Evolutionary conservation across 2,888 invertebrate genomes (phyloP).

Genomic region (Xanthorhoe spadicearia): DNA sequence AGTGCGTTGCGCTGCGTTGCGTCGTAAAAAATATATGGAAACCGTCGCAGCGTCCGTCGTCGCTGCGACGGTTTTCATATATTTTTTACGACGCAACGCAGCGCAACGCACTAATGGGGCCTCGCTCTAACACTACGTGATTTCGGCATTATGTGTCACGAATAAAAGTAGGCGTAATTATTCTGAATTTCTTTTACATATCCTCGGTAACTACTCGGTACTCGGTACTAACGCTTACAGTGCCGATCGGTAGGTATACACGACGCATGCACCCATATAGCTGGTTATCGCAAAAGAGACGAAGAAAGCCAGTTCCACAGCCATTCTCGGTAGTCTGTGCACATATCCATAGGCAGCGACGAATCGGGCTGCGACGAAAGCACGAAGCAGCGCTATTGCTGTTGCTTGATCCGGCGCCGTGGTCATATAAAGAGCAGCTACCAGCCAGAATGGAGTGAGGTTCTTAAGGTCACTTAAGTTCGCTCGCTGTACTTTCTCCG

Average conservation of each 20-base stretch:
- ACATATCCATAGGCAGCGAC: slow-evolving; percentile 55
- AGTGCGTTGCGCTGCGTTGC: too few relatives aligned
- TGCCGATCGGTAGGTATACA: slow-evolving; percentile 49
- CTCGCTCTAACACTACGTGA: too few relatives aligned
- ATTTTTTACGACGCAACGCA: too few relatives aligned
- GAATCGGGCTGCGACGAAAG: slow-evolving; percentile 52
- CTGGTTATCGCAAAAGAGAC: slow-evolving; percentile 57
- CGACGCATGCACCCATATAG: slow-evolving; percentile 58
- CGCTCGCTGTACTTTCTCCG: slow-evolving; percentile 57
- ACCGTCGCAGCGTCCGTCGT: too few relatives aligned
- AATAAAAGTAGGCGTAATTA: too few relatives aligned
- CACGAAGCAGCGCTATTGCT: slow-evolving; percentile 51
- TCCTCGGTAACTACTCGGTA: too few relatives aligned
- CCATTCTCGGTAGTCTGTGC: slow-evolving; percentile 45
- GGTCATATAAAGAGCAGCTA: slow-evolving; percentile 61
- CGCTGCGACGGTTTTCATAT: too few relatives aligned
- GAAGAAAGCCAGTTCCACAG: slow-evolving; percentile 53
- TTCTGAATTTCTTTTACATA: too few relatives aligned
- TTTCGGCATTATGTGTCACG: too few relatives aligned
- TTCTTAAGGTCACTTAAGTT: slow-evolving; percentile 63
- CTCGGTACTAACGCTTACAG: neutral
- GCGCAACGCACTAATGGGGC: too few relatives aligned
- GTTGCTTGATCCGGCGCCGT: slow-evolving; percentile 53
- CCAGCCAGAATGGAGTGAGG: slow-evolving; percentile 67
- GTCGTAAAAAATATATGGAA: too few relatives aligned